Evolutionary conservation across 2,888 invertebrate species (phyloP), one percentile per base, ranked within the genome.

Genomic region (Tuta absoluta): DNA sequence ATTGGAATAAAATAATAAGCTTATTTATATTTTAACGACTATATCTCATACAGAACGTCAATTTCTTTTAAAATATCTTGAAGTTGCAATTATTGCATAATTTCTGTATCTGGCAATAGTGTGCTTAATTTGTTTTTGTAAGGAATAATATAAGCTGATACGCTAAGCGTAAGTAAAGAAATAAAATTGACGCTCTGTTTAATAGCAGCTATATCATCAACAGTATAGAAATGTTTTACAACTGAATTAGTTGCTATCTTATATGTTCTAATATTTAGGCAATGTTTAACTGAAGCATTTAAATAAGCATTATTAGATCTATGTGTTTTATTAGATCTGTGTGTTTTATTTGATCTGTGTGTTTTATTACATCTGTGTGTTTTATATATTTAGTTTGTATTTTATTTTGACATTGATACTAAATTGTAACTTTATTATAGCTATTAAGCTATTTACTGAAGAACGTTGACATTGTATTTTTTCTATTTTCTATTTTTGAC

Each of bases 1-100:
- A 21, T 51, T 23, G 51, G 49, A 19, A 51, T 51, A 11, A 51
- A 51, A 51, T 12, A 51, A 19, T 65, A 65, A 69, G 63, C 66
- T 67, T 64, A 68, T 1, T 61, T 60, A 65, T 68, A 68, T 62
- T 64, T 67, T 38, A 66, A 68, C 66, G 67, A 70, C 65, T 65
- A 68, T 51, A 61, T 45, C 53, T 53, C 28, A 53, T 21, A 53
- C 53, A 53, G 53, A 53, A 53, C 58, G 59, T 48, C 58, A n/a
- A 45, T 56, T 17, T 58, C 7, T 14, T 17, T n/a, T 17, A 7
- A 4, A 7, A n/a, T 45, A 45, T 45, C 17, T 45, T 4, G 17
- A 17, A 17, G 17, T 45, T 7, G 33, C 10, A 45, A 45, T n/a
- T n/a, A 11, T 45, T 45, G 17, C 45, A 17, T 17, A 14, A 4